Evolutionary conservation across 2,888 invertebrate genomes (phyloP).

Genomic region (Parapristionchus giblindavisi): DNA sequence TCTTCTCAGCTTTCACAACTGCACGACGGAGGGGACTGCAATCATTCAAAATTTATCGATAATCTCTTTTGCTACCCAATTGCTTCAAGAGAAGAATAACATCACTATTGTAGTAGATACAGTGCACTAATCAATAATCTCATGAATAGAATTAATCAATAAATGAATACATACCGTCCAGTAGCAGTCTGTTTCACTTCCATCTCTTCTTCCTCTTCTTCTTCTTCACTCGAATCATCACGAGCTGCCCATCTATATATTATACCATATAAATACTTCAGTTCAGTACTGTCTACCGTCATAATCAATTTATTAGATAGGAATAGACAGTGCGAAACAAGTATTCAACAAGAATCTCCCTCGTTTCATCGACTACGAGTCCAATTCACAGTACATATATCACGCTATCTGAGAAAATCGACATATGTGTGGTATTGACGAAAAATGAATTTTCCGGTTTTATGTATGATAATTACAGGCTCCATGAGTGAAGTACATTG

Average conservation of each 20-base stretch:
- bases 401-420: too few relatives aligned
- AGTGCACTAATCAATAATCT: not conserved
- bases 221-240: constrained; percentile 26
- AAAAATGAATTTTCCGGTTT: too few relatives aligned
- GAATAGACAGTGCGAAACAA: too few relatives aligned
- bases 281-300: too few relatives aligned
- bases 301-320: too few relatives aligned
- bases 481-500: too few relatives aligned
- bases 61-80: not conserved
- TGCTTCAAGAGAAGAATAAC: not conserved
- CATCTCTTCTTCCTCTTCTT: constrained; percentile 37
- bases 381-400: too few relatives aligned
- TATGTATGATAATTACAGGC: too few relatives aligned
- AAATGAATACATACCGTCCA: constrained; percentile 29
- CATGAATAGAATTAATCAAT: not conserved
- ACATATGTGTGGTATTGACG: too few relatives aligned
- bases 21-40: constrained; percentile 44
- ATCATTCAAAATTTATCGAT: not conserved
- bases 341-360: too few relatives aligned
- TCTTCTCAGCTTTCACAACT: constrained; percentile 41
- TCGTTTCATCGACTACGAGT: too few relatives aligned
- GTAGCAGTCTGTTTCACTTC: constrained; percentile 29
- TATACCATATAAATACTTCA: too few relatives aligned
- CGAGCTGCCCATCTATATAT: constrained; percentile 25
- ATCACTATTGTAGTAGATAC: not conserved